These are phyloP conservation scores for Agapostemon virescens DNA, from an alignment of 2,888 invertebrate species.

Conservation along the genomic window DNA sequence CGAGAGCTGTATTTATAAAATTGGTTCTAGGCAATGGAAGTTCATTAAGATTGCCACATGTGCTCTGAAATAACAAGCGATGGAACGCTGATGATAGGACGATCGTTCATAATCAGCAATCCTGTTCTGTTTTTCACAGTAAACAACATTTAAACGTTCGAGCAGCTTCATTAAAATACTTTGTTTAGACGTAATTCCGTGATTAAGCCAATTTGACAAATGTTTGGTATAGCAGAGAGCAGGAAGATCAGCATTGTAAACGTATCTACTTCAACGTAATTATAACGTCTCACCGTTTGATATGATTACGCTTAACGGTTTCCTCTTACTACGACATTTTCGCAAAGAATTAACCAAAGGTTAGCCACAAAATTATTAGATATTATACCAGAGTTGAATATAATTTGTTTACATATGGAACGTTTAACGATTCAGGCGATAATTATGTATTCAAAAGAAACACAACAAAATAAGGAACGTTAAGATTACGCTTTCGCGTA, in stretches of 20 bases:
- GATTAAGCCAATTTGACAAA: not conserved
- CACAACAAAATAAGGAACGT: not conserved
- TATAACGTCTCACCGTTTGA: not conserved
- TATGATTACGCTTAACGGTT: not conserved
- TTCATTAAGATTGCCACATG: conserved; percentile 12
- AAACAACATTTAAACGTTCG: conserved; percentile 20
- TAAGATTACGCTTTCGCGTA: not conserved
- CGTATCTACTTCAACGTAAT: not conserved
- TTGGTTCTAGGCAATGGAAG: not conserved
- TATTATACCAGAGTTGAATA: not conserved
- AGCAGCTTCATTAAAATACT: conserved; percentile 18
- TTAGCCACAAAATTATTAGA: too few species aligned
- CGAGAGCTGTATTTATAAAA: not conserved
- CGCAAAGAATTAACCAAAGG: not conserved
- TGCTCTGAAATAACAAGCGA: conserved; percentile 6
- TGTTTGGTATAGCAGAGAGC: not conserved
- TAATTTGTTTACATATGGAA: not conserved
- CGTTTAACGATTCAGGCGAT: not conserved
- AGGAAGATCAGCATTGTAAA: too few species aligned
- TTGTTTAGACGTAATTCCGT: conserved; percentile 13
- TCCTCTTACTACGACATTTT: not conserved
- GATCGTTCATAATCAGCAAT: conserved; percentile 33
- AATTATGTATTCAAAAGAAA: not conserved
- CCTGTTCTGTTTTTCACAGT: conserved; percentile 7
- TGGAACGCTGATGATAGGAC: conserved; percentile 23